Conservation (phyloP, 2,113 vertebrate genomes). For the Periophthalmus modestus region DNA sequence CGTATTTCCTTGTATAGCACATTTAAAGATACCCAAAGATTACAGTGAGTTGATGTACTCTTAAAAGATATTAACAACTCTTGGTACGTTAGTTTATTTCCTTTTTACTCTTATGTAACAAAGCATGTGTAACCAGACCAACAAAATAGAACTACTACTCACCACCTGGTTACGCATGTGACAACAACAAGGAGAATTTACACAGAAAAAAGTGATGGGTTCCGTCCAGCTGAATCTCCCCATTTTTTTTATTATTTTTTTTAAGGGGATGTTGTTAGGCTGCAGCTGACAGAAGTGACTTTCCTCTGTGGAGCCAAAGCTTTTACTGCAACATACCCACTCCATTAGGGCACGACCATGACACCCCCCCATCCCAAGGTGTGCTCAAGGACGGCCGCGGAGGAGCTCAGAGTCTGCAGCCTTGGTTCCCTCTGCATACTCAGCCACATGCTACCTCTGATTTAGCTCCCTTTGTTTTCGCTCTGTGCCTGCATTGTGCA, state of each 20-base stretch:
- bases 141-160: too few species aligned
- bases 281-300: constrained; percentile 43
- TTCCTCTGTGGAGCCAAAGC: constrained; percentile 64
- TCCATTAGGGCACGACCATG: constrained; percentile 68
- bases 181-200: background rate
- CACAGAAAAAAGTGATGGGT: background rate
- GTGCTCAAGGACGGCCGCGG: constrained; percentile 43
- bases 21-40: too few species aligned
- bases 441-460: background rate
- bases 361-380: constrained; percentile 68
- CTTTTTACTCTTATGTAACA: too few species aligned
- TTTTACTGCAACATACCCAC: constrained; percentile 66
- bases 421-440: constrained; percentile 10
- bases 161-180: background rate
- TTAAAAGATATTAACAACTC: too few species aligned
- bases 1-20: too few species aligned
- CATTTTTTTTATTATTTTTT: constrained; percentile 24
- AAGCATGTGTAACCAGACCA: too few species aligned
- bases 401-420: constrained; percentile 25
- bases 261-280: constrained; percentile 23
- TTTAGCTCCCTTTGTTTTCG: background rate
- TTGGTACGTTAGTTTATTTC: too few species aligned
- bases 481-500: background rate
- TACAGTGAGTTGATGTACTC: too few species aligned
- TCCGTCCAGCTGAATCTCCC: constrained; percentile 32